Conservation (phyloP, 2,113 vertebrate species). For the Platysteira castanea region DNA sequence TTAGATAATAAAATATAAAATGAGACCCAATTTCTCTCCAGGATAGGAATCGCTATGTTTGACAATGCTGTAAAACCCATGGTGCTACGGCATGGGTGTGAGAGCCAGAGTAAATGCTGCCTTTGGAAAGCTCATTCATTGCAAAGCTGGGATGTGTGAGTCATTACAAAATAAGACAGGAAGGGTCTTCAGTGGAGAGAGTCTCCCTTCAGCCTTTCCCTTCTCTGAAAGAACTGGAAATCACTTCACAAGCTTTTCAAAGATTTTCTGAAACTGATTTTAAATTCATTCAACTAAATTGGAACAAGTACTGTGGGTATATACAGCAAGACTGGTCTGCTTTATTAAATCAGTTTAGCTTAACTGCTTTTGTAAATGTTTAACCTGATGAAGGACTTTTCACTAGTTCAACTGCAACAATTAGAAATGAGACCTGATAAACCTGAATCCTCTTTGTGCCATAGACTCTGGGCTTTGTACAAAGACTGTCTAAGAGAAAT, state of each 20-base stretch:
- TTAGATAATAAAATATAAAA: constrained; percentile 74
- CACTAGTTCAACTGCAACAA: not conserved
- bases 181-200: not conserved
- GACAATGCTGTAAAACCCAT: constrained; percentile 68
- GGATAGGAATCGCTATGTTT: constrained; percentile 71
- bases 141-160: not conserved
- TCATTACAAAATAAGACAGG: not conserved
- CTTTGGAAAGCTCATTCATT: not conserved
- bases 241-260: not conserved
- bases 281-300: not conserved
- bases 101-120: not conserved
- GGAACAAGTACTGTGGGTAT: not conserved
- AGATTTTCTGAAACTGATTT: not conserved
- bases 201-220: not conserved
- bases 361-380: not conserved
- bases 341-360: not conserved
- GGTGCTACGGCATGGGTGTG: not conserved
- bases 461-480: not conserved
- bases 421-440: not conserved
- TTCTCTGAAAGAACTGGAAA: not conserved
- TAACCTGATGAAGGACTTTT: not conserved
- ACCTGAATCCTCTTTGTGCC: not conserved
- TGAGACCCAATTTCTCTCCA: constrained; percentile 70
- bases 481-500: not conserved
- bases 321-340: not conserved